Percentiles rank a stretch among this genome's conserved stretches.
Conservation (phyloP, 30 jellyfish, hydroid and myxozoan species). For the Morbakka virulenta region DNA sequence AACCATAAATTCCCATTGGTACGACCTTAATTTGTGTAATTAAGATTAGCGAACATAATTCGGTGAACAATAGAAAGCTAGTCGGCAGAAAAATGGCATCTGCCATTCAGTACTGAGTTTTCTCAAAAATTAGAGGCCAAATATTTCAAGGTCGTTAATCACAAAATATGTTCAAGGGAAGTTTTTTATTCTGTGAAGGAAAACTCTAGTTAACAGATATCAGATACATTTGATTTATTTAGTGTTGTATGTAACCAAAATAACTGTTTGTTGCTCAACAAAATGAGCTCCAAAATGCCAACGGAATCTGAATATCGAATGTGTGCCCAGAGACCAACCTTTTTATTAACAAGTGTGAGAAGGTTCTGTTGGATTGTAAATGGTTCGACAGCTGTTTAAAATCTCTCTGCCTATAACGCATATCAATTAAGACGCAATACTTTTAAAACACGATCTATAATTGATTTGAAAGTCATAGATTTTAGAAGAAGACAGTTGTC, state of each 20-base stretch:
- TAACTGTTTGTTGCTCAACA: not conserved
- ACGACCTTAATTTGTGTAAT: not conserved
- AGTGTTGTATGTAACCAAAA: not conserved
- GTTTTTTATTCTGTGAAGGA: too few relatives aligned
- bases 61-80: not conserved
- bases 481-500: too few relatives aligned
- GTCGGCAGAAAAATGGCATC: not conserved
- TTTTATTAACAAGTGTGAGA: conserved; percentile 62
- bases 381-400: conserved; percentile 58
- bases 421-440: not conserved
- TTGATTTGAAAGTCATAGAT: not conserved
- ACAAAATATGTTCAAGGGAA: too few relatives aligned
- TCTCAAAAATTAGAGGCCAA: not conserved
- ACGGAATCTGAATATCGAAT: not conserved
- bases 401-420: not conserved
- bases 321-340: not conserved
- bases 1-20: not conserved
- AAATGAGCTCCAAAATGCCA: not conserved
- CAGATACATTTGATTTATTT: too few relatives aligned
- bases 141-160: not conserved
- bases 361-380: conserved; percentile 23
- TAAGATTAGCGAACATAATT: not conserved
- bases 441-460: not conserved
- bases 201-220: too few relatives aligned
- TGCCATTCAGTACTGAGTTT: not conserved